Conservation (phyloP, 2,888 invertebrate species). For the Nezara viridula region DNA sequence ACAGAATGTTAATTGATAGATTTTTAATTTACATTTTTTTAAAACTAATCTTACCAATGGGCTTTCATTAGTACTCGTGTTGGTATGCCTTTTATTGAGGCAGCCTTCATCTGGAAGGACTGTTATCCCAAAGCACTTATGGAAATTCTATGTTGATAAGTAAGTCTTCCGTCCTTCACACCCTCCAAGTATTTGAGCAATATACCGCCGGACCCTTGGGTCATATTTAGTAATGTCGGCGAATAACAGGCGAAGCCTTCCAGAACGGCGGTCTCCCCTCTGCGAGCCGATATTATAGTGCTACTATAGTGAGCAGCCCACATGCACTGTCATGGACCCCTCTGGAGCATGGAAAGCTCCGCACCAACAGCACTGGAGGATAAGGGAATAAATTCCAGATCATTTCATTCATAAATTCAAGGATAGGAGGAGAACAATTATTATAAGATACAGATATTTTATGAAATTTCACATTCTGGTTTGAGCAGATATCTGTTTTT, state of each 20-base stretch:
- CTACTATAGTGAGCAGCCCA: neutral
- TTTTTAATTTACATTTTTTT: neutral
- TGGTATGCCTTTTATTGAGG: neutral
- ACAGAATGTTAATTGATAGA: too few species aligned
- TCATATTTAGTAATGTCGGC: neutral
- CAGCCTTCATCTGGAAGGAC: neutral
- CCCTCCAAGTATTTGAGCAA: neutral
- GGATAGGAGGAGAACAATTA: too few species aligned
- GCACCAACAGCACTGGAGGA: too few species aligned
- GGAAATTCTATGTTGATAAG: slow-evolving; percentile 14
- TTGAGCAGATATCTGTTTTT: too few species aligned
- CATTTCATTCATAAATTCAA: too few species aligned
- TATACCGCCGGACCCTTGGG: neutral
- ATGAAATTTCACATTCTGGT: too few species aligned
- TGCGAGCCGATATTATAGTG: neutral
- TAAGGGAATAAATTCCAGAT: too few species aligned
- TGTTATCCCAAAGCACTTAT: neutral
- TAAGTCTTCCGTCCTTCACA: neutral
- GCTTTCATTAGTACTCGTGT: neutral
- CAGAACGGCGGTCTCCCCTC: neutral
- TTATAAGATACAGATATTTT: too few species aligned
- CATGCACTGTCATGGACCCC: neutral
- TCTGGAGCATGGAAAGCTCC: neutral
- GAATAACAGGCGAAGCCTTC: neutral
- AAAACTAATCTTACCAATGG: neutral